Evolutionary conservation across 2,797 vertebrate species (phyloP), one percentile per base, ranked within the genome.

Genomic region (Columba guinea): DNA sequence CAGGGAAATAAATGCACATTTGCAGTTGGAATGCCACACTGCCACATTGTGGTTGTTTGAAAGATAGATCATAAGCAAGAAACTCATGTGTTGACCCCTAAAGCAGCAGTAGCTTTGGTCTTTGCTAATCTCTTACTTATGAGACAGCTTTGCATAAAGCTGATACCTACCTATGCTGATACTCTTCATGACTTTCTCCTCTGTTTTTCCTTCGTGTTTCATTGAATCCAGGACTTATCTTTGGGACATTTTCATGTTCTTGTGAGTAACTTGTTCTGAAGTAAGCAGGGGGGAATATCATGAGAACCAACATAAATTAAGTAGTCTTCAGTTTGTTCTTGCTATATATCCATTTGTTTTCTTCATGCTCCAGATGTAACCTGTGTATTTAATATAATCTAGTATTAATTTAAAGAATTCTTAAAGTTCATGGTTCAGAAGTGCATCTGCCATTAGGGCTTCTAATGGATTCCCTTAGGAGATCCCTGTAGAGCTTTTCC

Each of bases 1-100:
- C 41, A 3, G 59, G 70, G 79, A 81, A 55, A 34, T 0, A 13
- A 46, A 14, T 7, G 19, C 13, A 2, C 3, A 1, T 19, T 56
- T 67, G 71, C 84, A 64, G 95, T 11, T 75, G 86, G 96, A 95
- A 81, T 94, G 90, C 89, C 94, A 96, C 97, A 98, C 95, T 98
- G 97, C 98, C 98, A 97, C 98, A 84, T 83, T 96, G 97, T 98
- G 98, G 97, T 92, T 59, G 70, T n/a, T 96, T 35, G 48, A 37
- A 30, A 86, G 73, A 87, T 92, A 81, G 64, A 80, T 22, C 84
- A 58, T 5, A 21, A 53, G 22, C 28, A 76, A 44, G 62, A 6
- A 75, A 22, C 65, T 55, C 49, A 4, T 30, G 3, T 7, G n/a
- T 41, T 73, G 13, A 28, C 13, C 35, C 41, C 67, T 12, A 23